Percentiles rank a stretch among this genome's conserved stretches.
phyloP scores from a whole-genome alignment of 64 coral and sea anemone species.

The Stichodactyla mertensii region DNA sequence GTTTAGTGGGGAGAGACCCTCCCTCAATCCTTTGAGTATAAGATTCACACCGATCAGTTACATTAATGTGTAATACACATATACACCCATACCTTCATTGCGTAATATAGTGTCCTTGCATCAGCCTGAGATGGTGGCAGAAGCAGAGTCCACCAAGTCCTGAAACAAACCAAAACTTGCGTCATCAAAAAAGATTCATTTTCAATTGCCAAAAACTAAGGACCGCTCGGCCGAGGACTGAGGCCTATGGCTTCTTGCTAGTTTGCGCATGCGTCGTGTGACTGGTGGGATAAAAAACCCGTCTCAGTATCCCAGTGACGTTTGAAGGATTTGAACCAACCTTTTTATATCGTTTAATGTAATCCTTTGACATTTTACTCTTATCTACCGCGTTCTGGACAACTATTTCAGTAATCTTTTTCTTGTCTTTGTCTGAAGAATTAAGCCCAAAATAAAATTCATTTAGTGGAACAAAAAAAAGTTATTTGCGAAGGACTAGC shows the following conservation, averaged over 20 bases:
- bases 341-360: slow-evolving; percentile 20
- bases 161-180: not conserved
- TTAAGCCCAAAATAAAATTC: not conserved
- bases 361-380: slow-evolving; percentile 25
- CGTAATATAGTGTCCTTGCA: slow-evolving; percentile 30
- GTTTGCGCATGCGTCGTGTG: too few species aligned
- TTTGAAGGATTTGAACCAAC: not conserved
- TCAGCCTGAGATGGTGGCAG: slow-evolving; percentile 26
- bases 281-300: too few species aligned
- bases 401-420: slow-evolving; percentile 48
- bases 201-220: too few species aligned
- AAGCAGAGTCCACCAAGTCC: slow-evolving; percentile 26
- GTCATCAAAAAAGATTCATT: not conserved
- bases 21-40: too few species aligned
- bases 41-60: too few species aligned
- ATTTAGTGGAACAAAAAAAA: not conserved
- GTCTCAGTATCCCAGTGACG: too few species aligned
- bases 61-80: too few species aligned
- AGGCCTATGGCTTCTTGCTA: too few species aligned
- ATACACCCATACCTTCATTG: slow-evolving; percentile 38
- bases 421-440: slow-evolving; percentile 34
- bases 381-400: slow-evolving; percentile 26
- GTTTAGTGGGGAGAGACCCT: too few species aligned
- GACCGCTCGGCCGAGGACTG: too few species aligned
- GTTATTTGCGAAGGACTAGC: not conserved